Percentiles rank a stretch among this genome's conserved stretches.
phyloP scores from a whole-genome alignment of 2,113 vertebrate genomes.

The Eudyptes chrysolophus region DNA sequence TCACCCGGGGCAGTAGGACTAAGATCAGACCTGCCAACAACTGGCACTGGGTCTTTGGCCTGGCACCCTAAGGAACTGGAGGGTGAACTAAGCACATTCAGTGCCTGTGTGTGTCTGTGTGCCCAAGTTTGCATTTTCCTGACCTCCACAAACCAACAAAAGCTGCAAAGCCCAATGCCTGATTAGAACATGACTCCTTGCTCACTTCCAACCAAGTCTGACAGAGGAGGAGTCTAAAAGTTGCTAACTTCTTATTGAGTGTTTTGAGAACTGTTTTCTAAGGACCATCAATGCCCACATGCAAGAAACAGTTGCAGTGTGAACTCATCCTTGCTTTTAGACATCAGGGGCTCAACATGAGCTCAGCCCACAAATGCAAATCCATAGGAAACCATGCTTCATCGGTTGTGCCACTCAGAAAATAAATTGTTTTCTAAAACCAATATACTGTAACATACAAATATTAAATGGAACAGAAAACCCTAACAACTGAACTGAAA shows the following conservation, averaged over 20 bases:
- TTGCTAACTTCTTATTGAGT: neutral
- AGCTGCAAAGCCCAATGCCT: neutral
- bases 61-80: neutral
- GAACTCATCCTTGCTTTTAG: neutral
- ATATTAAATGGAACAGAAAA: neutral
- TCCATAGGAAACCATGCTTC: neutral
- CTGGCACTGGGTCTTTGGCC: neutral
- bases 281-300: neutral
- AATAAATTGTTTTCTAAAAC: neutral
- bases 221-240: neutral
- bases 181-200: rapidly evolving
- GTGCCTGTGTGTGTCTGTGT: neutral
- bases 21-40: neutral
- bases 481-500: neutral
- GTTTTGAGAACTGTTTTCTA: neutral
- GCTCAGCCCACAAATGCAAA: neutral
- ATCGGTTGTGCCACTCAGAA: neutral
- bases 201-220: neutral
- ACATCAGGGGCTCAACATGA: neutral
- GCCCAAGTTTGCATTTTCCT: neutral
- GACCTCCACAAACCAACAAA: neutral
- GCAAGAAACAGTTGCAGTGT: neutral
- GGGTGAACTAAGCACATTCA: neutral
- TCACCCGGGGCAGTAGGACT: neutral
- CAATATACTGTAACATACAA: neutral